A percentile compares a stretch with the other conserved stretches of the same genome.
Conservation (phyloP, 2,797 vertebrate genomes). For the Chaunax sp. region DNA sequence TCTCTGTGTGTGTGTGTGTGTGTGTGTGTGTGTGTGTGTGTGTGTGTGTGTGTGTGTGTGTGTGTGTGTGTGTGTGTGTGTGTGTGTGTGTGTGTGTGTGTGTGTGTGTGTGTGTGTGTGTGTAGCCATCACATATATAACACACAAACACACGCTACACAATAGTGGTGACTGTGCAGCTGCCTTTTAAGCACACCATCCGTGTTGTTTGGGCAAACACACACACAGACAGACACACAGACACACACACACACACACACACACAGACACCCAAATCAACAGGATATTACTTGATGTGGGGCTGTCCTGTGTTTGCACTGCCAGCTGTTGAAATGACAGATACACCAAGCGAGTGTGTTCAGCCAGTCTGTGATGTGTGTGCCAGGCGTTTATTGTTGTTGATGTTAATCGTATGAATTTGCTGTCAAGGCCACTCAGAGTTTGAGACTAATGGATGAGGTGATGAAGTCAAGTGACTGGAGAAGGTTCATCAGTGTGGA, state of each 20-base stretch:
- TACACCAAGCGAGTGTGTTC: constrained; percentile 49
- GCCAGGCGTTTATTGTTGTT: constrained; percentile 52
- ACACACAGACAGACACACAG: neutral
- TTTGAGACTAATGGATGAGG: constrained; percentile 30
- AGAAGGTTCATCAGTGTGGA: neutral
- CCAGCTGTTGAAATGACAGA: constrained; percentile 71
- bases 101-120: constrained; percentile 26
- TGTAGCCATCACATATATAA: constrained; percentile 64
- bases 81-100: constrained; percentile 45
- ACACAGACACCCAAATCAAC: constrained; percentile 46
- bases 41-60: constrained; percentile 49
- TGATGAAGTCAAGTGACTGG: constrained; percentile 16
- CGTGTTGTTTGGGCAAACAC: constrained; percentile 64
- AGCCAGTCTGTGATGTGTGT: constrained; percentile 47
- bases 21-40: constrained; percentile 42
- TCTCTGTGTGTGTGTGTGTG: constrained; percentile 40
- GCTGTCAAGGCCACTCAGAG: constrained; percentile 4
- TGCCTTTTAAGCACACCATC: constrained; percentile 72
- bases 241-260: neutral
- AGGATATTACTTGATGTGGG: constrained; percentile 61
- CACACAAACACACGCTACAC: constrained; percentile 50
- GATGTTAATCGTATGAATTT: constrained; percentile 36
- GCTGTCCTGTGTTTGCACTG: constrained; percentile 46
- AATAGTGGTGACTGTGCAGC: constrained; percentile 75
- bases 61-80: constrained; percentile 10